Conservation (phyloP, 2,888 invertebrate species). For the Sericinus montela region DNA sequence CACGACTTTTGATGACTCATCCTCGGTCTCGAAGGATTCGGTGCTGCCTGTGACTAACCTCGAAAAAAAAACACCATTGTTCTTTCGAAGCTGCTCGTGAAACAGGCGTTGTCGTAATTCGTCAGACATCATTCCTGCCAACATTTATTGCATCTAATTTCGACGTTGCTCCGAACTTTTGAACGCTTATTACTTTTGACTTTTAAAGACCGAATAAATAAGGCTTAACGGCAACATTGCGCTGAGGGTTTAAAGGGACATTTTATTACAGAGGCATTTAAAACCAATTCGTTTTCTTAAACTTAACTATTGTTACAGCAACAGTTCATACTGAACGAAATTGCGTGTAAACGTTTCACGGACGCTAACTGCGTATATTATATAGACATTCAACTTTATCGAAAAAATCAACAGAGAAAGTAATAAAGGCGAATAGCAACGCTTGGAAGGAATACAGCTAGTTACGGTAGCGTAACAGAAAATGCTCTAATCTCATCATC, state of each 20-base stretch:
- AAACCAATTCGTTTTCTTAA: background rate
- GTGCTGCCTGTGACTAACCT: slow-evolving; percentile 54
- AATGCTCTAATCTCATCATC: slow-evolving; percentile 33
- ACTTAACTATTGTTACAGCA: background rate
- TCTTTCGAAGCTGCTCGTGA: slow-evolving; percentile 26
- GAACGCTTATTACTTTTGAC: slow-evolving; percentile 7
- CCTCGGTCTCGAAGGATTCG: slow-evolving; percentile 59
- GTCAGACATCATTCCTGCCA: slow-evolving; percentile 22
- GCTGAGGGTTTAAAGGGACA: background rate
- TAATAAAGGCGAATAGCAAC: too few species aligned
- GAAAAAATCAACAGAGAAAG: too few species aligned
- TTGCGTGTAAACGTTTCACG: too few species aligned
- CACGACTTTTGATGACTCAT: slow-evolving; percentile 56
- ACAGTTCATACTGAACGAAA: too few species aligned
- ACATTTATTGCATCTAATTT: slow-evolving; percentile 29
- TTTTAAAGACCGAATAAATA: slow-evolving; percentile 16
- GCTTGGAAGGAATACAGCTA: slow-evolving; percentile 6
- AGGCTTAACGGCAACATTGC: slow-evolving; percentile 6
- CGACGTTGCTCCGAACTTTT: slow-evolving; percentile 1
- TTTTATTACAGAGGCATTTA: background rate
- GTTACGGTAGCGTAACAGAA: slow-evolving; percentile 28
- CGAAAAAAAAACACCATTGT: slow-evolving; percentile 59
- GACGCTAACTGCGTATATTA: too few species aligned
- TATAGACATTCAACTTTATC: too few species aligned
- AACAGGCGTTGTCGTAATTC: slow-evolving; percentile 34